A percentile compares a stretch with the other conserved stretches of the same genome.
phyloP scores from a whole-genome alignment of 2,888 invertebrate genomes.

The Drosophila setosimentum region DNA sequence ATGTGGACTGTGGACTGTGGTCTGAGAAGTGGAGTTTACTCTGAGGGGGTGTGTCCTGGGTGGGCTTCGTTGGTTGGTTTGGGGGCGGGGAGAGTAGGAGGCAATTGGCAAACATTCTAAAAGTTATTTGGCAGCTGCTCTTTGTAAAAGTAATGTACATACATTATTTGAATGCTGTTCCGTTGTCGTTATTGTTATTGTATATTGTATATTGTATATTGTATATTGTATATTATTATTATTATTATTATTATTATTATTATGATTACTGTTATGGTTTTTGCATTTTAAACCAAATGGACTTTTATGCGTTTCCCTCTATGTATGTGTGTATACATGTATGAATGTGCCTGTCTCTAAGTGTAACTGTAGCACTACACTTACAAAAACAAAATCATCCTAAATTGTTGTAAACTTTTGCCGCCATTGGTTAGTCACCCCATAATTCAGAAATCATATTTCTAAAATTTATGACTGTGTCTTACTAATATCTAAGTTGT shows the following conservation, averaged over 20 bases:
- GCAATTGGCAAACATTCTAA: slow-evolving; percentile 58
- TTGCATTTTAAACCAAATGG: slow-evolving; percentile 77
- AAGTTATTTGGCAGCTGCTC: slow-evolving; percentile 62
- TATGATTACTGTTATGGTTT: slow-evolving; percentile 77
- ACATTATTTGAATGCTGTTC: slow-evolving; percentile 50
- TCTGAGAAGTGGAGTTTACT: background rate
- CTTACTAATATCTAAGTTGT: background rate
- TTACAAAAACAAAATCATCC: background rate
- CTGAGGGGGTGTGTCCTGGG: background rate
- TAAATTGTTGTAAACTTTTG: background rate
- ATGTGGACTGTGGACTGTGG: background rate
- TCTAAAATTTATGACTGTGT: background rate
- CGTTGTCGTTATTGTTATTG: slow-evolving; percentile 71
- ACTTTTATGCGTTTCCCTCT: slow-evolving; percentile 46
- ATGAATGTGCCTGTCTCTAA: background rate
- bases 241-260: slow-evolving; percentile 48
- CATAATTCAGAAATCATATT: background rate
- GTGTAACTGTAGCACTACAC: background rate
- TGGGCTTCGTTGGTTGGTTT: background rate
- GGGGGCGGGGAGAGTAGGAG: background rate
- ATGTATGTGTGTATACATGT: slow-evolving; percentile 1
- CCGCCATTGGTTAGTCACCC: background rate
- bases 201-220: slow-evolving; percentile 29
- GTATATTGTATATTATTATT: background rate
- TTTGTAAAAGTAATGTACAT: slow-evolving; percentile 22